A percentile compares a stretch with the other conserved stretches of the same genome.
phyloP scores from a whole-genome alignment of 2,888 invertebrate genomes.

The Drosophila subquinaria region DNA sequence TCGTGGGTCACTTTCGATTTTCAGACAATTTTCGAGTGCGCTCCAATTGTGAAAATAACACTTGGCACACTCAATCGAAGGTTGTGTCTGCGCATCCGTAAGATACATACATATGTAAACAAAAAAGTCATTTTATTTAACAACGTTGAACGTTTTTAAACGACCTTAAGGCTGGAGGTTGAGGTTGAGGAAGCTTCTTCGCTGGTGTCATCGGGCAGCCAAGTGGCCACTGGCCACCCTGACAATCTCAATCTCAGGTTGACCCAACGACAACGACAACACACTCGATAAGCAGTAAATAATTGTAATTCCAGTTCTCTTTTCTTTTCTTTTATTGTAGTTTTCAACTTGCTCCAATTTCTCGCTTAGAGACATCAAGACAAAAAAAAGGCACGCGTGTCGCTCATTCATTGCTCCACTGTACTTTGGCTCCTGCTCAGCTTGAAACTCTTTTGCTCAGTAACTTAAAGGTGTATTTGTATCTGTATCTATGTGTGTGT shows the following conservation, averaged over 20 bases:
- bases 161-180: slow-evolving; percentile 48
- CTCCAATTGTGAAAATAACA: slow-evolving; percentile 79
- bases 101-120: slow-evolving; percentile 28
- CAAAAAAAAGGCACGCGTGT: slow-evolving; percentile 38
- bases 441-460: slow-evolving; percentile 35
- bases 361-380: slow-evolving; percentile 58
- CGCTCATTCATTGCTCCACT: slow-evolving; percentile 11
- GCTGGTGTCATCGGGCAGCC: slow-evolving; percentile 54
- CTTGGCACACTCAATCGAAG: slow-evolving; percentile 78
- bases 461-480: slow-evolving; percentile 15
- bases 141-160: slow-evolving; percentile 22
- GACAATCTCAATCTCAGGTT: slow-evolving; percentile 15
- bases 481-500: slow-evolving; percentile 5
- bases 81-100: slow-evolving; percentile 57
- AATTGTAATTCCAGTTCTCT: slow-evolving; percentile 49
- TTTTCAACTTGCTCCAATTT: slow-evolving; percentile 60
- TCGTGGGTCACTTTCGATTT: slow-evolving; percentile 82
- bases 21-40: slow-evolving; percentile 66
- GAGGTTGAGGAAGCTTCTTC: slow-evolving; percentile 40
- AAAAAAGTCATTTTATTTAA: slow-evolving; percentile 8
- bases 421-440: slow-evolving; percentile 34
- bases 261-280: slow-evolving; percentile 18
- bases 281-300: slow-evolving; percentile 55
- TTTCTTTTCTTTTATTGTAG: slow-evolving; percentile 6
- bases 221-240: slow-evolving; percentile 29